Conservation (phyloP, 2,113 vertebrate species). For the Grammomys dolichurus region DNA sequence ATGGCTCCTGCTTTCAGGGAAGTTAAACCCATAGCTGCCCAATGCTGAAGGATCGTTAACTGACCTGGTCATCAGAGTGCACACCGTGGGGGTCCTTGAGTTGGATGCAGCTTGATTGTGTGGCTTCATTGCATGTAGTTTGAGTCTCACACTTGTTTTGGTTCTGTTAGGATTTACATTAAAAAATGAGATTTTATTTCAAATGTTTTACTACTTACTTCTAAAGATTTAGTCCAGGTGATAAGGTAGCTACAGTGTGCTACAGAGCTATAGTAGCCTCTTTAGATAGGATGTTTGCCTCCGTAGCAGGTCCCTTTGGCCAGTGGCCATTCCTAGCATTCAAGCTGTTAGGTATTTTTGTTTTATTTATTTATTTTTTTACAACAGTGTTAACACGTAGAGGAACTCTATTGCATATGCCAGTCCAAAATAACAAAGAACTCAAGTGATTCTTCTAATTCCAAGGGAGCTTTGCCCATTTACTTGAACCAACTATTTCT, state of each 20-base stretch:
- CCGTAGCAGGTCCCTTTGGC: background rate
- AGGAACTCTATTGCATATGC: background rate
- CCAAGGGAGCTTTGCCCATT: background rate
- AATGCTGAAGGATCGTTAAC: background rate
- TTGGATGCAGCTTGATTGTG: background rate
- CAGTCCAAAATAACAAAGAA: background rate
- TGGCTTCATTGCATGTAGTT: background rate
- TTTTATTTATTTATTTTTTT: background rate
- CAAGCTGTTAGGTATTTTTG: background rate
- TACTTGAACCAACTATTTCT: background rate
- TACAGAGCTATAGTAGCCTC: background rate
- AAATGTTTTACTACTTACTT: background rate
- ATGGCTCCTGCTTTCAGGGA: background rate
- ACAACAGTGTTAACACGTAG: background rate
- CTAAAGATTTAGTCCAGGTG: background rate
- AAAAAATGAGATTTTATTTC: background rate
- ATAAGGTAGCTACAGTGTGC: background rate
- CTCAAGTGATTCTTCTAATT: background rate
- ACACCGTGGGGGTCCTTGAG: background rate
- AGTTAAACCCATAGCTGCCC: background rate
- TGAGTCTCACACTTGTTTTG: background rate
- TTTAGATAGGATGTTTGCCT: no score
- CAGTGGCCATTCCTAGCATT: background rate
- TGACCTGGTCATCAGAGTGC: background rate
- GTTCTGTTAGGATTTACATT: conserved; percentile 14